A percentile compares a stretch with the other conserved stretches of the same genome.
phyloP scores from a whole-genome alignment of 2,797 vertebrate species.

The Ambastaia sidthimunki region DNA sequence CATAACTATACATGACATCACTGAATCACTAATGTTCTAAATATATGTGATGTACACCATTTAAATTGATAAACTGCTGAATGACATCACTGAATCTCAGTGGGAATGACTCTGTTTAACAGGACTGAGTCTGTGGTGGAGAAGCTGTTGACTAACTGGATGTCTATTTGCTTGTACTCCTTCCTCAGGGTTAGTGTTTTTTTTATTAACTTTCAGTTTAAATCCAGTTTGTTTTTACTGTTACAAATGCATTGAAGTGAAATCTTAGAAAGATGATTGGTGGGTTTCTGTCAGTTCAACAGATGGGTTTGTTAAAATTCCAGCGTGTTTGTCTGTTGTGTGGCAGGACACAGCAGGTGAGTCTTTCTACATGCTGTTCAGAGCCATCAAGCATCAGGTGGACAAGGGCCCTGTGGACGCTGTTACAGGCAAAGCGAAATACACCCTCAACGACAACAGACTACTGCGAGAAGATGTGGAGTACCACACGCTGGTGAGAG shows the following conservation, averaged over 20 bases:
- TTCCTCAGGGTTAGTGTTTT: constrained; percentile 87
- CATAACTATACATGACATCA: neutral
- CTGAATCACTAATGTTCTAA: neutral
- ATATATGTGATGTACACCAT: neutral
- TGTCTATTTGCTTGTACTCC: constrained; percentile 94
- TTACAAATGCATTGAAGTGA: too few relatives aligned
- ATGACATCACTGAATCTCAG: neutral
- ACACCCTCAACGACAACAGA: constrained; percentile 95
- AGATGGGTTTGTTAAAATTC: neutral
- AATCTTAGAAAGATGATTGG: neutral
- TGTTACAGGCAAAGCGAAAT: constrained; percentile 96
- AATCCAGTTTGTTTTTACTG: neutral
- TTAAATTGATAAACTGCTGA: neutral
- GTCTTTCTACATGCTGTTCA: constrained; percentile 95
- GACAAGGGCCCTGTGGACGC: constrained; percentile 97
- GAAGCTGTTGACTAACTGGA: constrained; percentile 97
- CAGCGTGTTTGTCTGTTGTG: constrained; percentile 1
- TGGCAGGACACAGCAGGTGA: constrained; percentile 93
- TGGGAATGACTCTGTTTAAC: constrained; percentile 45
- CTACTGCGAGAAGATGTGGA: constrained; percentile 94
- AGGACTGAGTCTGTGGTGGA: constrained; percentile 97
- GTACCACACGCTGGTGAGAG: constrained; percentile 90
- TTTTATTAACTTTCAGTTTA: neutral
- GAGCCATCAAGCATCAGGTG: constrained; percentile 97
- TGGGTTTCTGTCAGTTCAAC: neutral